A percentile compares a stretch with the other conserved stretches of the same genome.
Evolutionary conservation across 2,113 vertebrate species (phyloP).

Genomic region (Cyprinodon brontotheroides): DNA sequence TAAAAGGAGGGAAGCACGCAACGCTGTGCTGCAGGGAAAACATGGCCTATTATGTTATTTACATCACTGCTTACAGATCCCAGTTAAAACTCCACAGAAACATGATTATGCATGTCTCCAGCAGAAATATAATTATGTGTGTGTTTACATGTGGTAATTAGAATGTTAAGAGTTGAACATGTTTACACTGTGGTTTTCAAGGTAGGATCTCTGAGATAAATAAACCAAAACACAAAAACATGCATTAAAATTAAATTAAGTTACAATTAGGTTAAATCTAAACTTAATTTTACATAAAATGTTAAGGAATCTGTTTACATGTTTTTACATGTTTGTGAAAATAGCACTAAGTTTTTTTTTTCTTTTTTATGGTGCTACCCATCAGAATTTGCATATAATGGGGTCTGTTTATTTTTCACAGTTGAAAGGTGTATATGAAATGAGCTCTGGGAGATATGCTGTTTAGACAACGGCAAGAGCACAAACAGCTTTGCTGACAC

Average conservation of each 20-base stretch:
- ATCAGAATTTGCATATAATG: slow-evolving; percentile 36
- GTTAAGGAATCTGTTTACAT: background rate
- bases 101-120: background rate
- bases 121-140: background rate
- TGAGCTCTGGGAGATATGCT: slow-evolving; percentile 62
- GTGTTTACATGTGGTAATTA: background rate
- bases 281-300: background rate
- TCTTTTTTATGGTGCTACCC: slow-evolving; percentile 7
- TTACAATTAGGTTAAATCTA: background rate
- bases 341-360: slow-evolving; percentile 15
- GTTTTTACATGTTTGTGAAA: slow-evolving; percentile 33
- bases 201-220: background rate
- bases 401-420: slow-evolving; percentile 51
- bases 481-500: slow-evolving; percentile 70
- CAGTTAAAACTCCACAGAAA: slow-evolving; percentile 23
- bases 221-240: background rate
- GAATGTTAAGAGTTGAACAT: background rate
- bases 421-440: slow-evolving; percentile 65
- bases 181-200: background rate
- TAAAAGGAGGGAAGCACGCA: slow-evolving; percentile 72
- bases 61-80: slow-evolving; percentile 48
- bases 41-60: slow-evolving; percentile 47
- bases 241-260: background rate
- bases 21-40: slow-evolving; percentile 48
- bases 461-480: slow-evolving; percentile 70